Conservation (phyloP, 2,797 vertebrate genomes). For the Carapus acus region DNA sequence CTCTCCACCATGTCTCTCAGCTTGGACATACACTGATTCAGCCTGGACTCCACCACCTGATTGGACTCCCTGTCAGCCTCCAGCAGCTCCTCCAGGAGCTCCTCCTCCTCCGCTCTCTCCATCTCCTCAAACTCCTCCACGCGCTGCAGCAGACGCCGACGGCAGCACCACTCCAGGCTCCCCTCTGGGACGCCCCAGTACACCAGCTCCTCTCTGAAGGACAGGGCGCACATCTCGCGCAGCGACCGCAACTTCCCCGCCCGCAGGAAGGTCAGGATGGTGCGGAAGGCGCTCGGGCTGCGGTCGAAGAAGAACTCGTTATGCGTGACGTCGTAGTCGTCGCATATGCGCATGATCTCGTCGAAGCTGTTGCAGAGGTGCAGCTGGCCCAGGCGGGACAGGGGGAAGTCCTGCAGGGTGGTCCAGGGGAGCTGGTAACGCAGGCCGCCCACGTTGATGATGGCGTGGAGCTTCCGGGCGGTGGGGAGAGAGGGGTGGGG, state of each 20-base stretch:
- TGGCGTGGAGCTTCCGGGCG: constrained; percentile 81
- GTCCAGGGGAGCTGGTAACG: constrained; percentile 95
- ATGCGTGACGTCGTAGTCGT: constrained; percentile 89
- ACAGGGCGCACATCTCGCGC: constrained; percentile 91
- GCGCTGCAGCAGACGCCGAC: constrained; percentile 86
- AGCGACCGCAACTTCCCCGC: constrained; percentile 90
- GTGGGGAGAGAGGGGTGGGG: constrained; percentile 52
- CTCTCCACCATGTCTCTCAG: constrained; percentile 97
- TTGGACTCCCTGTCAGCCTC: constrained; percentile 65
- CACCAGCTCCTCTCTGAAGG: constrained; percentile 93
- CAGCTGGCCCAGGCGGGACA: constrained; percentile 89
- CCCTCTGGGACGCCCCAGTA: constrained; percentile 99
- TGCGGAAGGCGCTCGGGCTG: constrained; percentile 90
- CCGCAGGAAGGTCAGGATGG: constrained; percentile 91
- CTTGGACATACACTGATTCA: constrained; percentile 81
- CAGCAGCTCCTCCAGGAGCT: constrained; percentile 68
- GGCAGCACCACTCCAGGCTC: constrained; percentile 93
- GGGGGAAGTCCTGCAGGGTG: constrained; percentile 92
- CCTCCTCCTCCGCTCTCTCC: constrained; percentile 79
- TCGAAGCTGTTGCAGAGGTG: constrained; percentile 92
- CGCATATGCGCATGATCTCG: constrained; percentile 91
- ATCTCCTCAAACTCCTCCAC: constrained; percentile 90
- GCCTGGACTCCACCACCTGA: constrained; percentile 65
- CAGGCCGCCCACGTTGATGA: constrained; percentile 95
- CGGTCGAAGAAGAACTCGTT: constrained; percentile 99